A percentile compares a stretch with the other conserved stretches of the same genome.
Evolutionary conservation across 2,888 invertebrate species (phyloP).

Genomic region (Ypsolopha scabrella): DNA sequence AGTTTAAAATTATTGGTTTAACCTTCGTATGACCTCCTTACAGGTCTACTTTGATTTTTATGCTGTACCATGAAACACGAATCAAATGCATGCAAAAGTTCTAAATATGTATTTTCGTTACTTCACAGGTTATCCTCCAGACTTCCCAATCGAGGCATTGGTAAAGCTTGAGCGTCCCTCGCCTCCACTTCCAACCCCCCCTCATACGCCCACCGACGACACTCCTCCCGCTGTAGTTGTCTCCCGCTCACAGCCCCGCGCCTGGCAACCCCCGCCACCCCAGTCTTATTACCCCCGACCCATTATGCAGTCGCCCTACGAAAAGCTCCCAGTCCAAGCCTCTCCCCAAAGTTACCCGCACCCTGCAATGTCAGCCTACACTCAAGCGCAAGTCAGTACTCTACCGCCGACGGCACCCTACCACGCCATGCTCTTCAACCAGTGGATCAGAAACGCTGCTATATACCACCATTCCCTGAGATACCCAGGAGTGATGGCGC

Average conservation of each 20-base stretch:
- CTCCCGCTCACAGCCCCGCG: slow-evolving; percentile 43
- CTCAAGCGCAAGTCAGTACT: slow-evolving; percentile 58
- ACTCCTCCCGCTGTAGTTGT: slow-evolving; percentile 61
- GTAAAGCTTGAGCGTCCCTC: slow-evolving; percentile 73
- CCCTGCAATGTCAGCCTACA: slow-evolving; percentile 52
- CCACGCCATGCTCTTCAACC: slow-evolving; percentile 76
- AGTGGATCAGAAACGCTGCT: slow-evolving; percentile 80
- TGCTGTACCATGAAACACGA: background rate
- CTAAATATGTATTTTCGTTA: background rate
- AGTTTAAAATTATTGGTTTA: background rate
- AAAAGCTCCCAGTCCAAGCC: slow-evolving; percentile 40
- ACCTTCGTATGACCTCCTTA: background rate
- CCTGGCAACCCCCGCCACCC: slow-evolving; percentile 38
- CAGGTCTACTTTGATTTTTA: background rate
- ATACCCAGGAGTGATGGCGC: slow-evolving; percentile 62
- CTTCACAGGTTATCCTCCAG: slow-evolving; percentile 68
- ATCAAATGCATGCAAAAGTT: background rate
- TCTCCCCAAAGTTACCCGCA: slow-evolving; percentile 30
- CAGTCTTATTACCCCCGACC: slow-evolving; percentile 33
- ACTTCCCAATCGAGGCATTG: slow-evolving; percentile 68
- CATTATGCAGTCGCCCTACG: slow-evolving; percentile 49
- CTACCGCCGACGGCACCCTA: slow-evolving; percentile 59
- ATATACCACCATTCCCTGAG: slow-evolving; percentile 72
- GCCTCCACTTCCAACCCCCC: slow-evolving; percentile 77
- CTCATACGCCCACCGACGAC: slow-evolving; percentile 78